phyloP scores from a whole-genome alignment of 2,888 invertebrate genomes.

The Eupithecia centaureata region DNA sequence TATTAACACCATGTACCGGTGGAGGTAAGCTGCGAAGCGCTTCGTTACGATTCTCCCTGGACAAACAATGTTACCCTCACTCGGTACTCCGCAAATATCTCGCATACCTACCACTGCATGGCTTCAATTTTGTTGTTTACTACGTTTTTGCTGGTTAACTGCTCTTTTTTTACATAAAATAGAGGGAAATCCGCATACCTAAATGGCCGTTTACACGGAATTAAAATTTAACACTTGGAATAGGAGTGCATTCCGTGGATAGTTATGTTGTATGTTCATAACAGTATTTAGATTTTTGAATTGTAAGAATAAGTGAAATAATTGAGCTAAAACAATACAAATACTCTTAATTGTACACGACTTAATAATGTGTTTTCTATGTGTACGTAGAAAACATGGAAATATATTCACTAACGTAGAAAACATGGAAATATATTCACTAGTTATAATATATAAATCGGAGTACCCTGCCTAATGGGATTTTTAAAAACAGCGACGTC shows the following conservation, averaged over 20 bases:
- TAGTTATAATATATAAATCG: no score
- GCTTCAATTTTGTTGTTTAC: constrained; percentile 48
- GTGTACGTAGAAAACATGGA: no score
- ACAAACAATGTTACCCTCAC: constrained; percentile 51
- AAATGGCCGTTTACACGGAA: constrained; percentile 11
- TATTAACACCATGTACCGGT: constrained; percentile 20
- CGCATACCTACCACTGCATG: constrained; percentile 54
- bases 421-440: no score
- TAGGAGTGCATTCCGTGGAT: background rate
- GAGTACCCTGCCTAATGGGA: no score
- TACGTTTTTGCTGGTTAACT: constrained; percentile 36
- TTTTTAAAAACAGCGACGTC: no score
- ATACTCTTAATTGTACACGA: no score
- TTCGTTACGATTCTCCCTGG: constrained; percentile 46
- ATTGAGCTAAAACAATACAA: no score
- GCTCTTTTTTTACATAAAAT: constrained; percentile 13
- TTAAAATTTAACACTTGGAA: constrained; percentile 2
- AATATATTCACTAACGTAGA: no score
- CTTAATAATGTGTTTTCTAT: no score
- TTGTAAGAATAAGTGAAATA: no score
- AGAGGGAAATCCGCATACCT: constrained; percentile 9
- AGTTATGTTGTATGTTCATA: no score
- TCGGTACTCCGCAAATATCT: constrained; percentile 49
- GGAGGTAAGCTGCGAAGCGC: constrained; percentile 56
- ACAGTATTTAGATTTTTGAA: no score